Conservation (phyloP, 2,113 vertebrate species). For the Rhinoderma darwinii region DNA sequence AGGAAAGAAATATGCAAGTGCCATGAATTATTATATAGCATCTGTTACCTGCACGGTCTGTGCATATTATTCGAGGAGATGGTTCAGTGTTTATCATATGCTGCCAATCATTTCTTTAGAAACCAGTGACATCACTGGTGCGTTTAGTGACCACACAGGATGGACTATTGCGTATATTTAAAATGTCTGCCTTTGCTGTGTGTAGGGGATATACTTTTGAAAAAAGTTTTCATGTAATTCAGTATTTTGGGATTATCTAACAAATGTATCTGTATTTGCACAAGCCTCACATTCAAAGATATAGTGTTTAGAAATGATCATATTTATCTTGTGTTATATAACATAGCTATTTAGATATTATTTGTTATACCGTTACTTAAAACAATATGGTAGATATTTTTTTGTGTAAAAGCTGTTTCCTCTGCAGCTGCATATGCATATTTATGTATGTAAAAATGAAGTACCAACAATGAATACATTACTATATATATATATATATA, state of each 20-base stretch:
- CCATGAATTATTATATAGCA: background rate
- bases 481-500: background rate
- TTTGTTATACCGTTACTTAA: conserved; percentile 67
- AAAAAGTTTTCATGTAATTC: conserved; percentile 59
- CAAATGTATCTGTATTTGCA: conserved; percentile 72
- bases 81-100: background rate
- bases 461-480: background rate
- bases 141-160: background rate
- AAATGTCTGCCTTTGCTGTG: background rate
- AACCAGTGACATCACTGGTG: background rate
- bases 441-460: conserved; percentile 22
- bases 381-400: conserved; percentile 73
- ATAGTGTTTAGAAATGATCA: conserved; percentile 58
- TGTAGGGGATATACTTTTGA: background rate
- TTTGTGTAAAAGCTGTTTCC: conserved; percentile 68
- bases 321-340: conserved; percentile 81
- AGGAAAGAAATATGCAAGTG: background rate
- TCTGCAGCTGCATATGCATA: background rate
- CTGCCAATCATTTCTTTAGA: background rate
- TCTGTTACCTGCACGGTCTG: background rate
- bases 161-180: background rate
- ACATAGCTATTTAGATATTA: conserved; percentile 69
- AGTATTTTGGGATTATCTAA: conserved; percentile 72
- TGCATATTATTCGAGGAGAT: background rate
- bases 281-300: conserved; percentile 71